Conservation (phyloP, 2,888 invertebrate species). For the Caenorhabditis doughertyi region DNA sequence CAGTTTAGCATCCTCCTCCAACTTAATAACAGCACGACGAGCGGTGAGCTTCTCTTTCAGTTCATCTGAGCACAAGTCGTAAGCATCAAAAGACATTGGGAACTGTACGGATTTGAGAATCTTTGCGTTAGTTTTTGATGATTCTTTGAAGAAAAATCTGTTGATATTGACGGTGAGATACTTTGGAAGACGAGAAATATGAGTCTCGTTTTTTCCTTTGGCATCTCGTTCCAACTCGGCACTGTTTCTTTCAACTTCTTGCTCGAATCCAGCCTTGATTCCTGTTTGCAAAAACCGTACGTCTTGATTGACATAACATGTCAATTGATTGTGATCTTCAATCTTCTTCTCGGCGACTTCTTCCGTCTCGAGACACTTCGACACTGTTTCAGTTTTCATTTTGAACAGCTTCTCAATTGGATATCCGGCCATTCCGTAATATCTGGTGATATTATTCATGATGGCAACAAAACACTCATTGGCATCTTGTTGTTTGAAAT, state of each 20-base stretch:
- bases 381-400: slow-evolving; percentile 88
- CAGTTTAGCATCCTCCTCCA: slow-evolving; percentile 72
- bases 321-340: slow-evolving; percentile 86
- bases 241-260: slow-evolving; percentile 92
- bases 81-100: slow-evolving; percentile 94
- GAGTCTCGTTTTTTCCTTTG: slow-evolving; percentile 90
- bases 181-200: slow-evolving; percentile 94
- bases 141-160: slow-evolving; percentile 95
- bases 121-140: slow-evolving; percentile 80
- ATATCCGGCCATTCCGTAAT: slow-evolving; percentile 41
- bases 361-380: slow-evolving; percentile 93
- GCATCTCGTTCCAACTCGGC: slow-evolving; percentile 92
- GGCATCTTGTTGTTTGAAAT: slow-evolving; percentile 92
- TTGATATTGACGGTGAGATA: slow-evolving; percentile 98
- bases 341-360: slow-evolving; percentile 87
- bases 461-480: slow-evolving; percentile 99
- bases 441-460: slow-evolving; percentile 51
- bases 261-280: slow-evolving; percentile 87
- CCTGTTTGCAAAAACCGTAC: slow-evolving; percentile 97
- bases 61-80: slow-evolving; percentile 92
- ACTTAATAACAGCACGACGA: slow-evolving; percentile 92
- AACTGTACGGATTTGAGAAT: slow-evolving; percentile 93
- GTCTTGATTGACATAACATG: slow-evolving; percentile 91
- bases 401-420: slow-evolving; percentile 86
- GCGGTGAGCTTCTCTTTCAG: slow-evolving; percentile 89